Evolutionary conservation across 2,797 vertebrate species (phyloP), one percentile per base, ranked within the genome.

Genomic region (Melopsittacus undulatus): DNA sequence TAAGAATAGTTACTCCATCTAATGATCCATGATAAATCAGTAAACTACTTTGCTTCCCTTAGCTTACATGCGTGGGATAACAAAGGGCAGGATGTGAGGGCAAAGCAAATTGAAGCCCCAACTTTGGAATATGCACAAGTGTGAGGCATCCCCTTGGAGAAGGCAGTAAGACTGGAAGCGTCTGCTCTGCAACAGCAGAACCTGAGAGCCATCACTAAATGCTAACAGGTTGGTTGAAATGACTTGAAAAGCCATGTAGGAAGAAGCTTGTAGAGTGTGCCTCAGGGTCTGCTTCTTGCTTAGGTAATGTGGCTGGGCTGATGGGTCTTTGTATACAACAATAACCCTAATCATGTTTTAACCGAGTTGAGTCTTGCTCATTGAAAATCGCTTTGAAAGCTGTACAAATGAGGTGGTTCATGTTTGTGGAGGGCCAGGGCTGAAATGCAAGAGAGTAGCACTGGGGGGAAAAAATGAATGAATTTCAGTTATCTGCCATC

Each of bases 1-100:
- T 96, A 97, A 96, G 97, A 98, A 97, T 9, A 94, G 96, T 96
- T 93, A 90, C 95, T 97, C 83, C 94, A 95, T 94, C 81, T 96
- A 97, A 96, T 95, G 97, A 97, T 95, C 97, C 95, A 59, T 95
- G 97, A 96, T 90, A 94, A 96, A 97, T 94, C 97, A 94, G 95
- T 42, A 84, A 97, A 97, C 93, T 95, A 59, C 67, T 93, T 49
- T 92, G 83, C 94, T 94, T 90, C 94, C 83, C 80, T 88, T 73
- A 38, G 93, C 94, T 94, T 49, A 63, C 63, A 51, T 3, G 11
- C 22, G 11, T 24, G 87, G 74, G 63, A 90, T 77, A 59, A 91
- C 51, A 91, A 34, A 79, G 82, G 93, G 83, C 93, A 92, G 87
- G 1, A 27, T 7, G 66, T 7, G 63, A 89, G 89, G 77, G 72